Conservation (phyloP, 1,140 invertebrate species). For the Ceratosolen solmsi region DNA sequence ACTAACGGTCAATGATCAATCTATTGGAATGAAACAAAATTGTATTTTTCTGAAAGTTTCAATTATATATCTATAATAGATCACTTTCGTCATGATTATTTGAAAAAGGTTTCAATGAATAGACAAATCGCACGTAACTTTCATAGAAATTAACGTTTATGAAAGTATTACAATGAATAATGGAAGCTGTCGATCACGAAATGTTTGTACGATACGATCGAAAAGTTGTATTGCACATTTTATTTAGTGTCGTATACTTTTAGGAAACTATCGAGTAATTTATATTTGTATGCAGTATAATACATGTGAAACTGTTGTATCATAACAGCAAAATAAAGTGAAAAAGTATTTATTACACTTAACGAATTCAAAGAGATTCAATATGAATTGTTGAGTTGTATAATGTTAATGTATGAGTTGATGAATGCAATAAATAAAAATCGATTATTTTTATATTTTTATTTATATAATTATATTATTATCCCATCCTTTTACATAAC, state of each 20-base stretch:
- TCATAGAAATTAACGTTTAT: constrained; percentile 16
- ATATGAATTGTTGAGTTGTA: constrained; percentile 63
- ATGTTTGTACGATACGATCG: constrained; percentile 4
- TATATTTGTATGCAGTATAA: constrained; percentile 57
- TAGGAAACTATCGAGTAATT: constrained; percentile 52
- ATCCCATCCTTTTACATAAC: constrained; percentile 5
- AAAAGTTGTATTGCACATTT: constrained; percentile 12
- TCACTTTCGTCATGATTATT: neutral
- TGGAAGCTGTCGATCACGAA: constrained; percentile 12
- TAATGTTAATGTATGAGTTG: constrained; percentile 68
- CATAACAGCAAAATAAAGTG: constrained; percentile 56
- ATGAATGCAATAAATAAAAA: constrained; percentile 71
- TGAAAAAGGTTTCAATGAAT: neutral
- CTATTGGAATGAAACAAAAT: neutral
- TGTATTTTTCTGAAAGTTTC: neutral
- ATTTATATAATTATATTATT: constrained; percentile 60
- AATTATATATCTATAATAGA: neutral
- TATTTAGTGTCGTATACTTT: constrained; percentile 51
- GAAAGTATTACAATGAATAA: constrained; percentile 22
- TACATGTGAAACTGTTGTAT: constrained; percentile 59
- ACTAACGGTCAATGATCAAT: neutral
- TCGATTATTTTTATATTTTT: constrained; percentile 73
- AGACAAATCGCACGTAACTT: neutral
- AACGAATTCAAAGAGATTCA: constrained; percentile 60
- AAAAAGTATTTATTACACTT: constrained; percentile 54